Base-by-base conservation (phyloP, 2,797 vertebrate genomes). In the Sebastes paucispinis region DNA sequence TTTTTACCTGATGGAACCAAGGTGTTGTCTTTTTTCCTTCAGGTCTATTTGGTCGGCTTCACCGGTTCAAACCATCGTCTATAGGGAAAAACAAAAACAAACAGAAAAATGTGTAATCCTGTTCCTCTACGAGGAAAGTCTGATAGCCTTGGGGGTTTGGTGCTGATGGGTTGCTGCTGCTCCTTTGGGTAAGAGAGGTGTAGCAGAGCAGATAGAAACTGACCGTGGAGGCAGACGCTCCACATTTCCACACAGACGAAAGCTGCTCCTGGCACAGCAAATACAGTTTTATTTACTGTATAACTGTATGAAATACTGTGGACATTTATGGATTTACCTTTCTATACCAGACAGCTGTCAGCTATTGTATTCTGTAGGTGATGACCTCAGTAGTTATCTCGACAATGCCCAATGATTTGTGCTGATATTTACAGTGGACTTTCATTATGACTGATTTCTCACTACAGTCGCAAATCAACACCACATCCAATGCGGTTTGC, bases 391-490 rank as follows among this genome's bases (percentile, higher is more conserved):
- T 70, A 62, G 68, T 79, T 74, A 65, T 84, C 52, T 52, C 27
- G 64, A 80, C 82, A 79, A 81, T 31, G 20, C n/a, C 29, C 8
- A 2, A 2, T 81, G 69, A 73, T 84, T 81, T 80, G 72, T 77
- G 66, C 18, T 68, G 69, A 77, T 88, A 66, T 85, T 88, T 85
- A 72, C 70, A 54, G 50, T 32, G 22, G 67, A 67, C 52, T 75
- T 82, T 81, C 65, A 77, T 83, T 80, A 75, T 84, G 80, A 85
- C 68, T 29, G 69, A 88, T 87, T 82, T 81, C 36, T 68, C 25
- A 58, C 55, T 54, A 54, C 58, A 75, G 68, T 62, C 73, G 82
- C 82, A 91, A 88, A 88, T 90, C 85, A 88, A 70, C 71, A 81
- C 43, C 82, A 72, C 69, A 77, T 81, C 90, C 81, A 82, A 31